Conservation (phyloP, 92 coral and sea anemone genomes). For the Epizoanthus illoricatus region DNA sequence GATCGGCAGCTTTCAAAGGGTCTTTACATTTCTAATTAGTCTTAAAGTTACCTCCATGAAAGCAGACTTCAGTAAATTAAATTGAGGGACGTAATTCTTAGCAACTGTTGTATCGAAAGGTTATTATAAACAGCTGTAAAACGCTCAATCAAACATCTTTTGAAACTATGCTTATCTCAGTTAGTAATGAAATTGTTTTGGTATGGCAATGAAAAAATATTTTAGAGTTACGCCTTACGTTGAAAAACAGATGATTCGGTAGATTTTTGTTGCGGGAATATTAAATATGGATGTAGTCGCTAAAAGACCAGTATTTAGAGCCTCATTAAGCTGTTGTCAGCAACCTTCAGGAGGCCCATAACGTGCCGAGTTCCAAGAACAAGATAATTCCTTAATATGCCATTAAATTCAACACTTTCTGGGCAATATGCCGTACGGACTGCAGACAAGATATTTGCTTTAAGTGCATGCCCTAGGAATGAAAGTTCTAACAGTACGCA, state of each 20-base stretch:
- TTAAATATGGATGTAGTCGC: background rate
- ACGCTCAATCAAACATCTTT: background rate
- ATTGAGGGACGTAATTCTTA: background rate
- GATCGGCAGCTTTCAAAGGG: background rate
- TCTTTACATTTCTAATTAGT: background rate
- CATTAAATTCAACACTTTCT: background rate
- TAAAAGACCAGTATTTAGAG: constrained; percentile 2
- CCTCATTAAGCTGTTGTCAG: background rate
- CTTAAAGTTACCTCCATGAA: constrained; percentile 25
- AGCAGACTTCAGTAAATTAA: constrained; percentile 1
- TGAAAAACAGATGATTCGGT: background rate
- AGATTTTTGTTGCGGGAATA: background rate
- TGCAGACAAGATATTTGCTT: background rate
- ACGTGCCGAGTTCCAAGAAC: too few species aligned
- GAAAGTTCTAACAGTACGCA: background rate
- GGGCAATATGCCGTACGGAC: background rate
- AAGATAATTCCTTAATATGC: background rate
- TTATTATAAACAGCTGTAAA: constrained; percentile 25
- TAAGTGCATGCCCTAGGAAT: background rate
- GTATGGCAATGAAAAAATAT: background rate
- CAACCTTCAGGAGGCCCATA: background rate
- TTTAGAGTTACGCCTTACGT: background rate
- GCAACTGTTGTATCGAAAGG: background rate
- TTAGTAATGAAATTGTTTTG: background rate
- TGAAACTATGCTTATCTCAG: background rate